These are phyloP conservation scores for Blastobasis lacticolella DNA, from an alignment of 2,888 invertebrate genomes.

Conservation along the genomic window DNA sequence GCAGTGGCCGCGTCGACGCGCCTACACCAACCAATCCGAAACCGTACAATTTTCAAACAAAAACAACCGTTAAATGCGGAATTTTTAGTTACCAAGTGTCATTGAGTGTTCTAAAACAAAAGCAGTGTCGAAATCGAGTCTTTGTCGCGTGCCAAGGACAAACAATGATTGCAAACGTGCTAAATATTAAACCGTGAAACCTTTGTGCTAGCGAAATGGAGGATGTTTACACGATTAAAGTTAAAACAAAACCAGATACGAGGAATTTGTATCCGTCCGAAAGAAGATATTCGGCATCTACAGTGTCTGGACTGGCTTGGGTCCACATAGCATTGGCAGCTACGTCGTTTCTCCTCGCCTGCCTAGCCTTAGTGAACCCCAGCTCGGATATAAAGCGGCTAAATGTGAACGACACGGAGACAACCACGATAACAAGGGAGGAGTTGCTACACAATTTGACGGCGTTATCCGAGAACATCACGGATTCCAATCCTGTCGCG, in stretches of 20 bases:
- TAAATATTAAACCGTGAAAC: background rate
- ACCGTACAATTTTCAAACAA: slow-evolving; percentile 7
- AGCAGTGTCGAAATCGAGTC: background rate
- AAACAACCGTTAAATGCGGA: slow-evolving; percentile 9
- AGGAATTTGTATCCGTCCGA: slow-evolving; percentile 77
- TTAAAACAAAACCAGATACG: slow-evolving; percentile 76
- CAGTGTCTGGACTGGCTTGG: slow-evolving; percentile 77
- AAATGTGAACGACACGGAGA: slow-evolving; percentile 16
- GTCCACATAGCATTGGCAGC: slow-evolving; percentile 76
- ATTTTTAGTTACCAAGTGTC: background rate
- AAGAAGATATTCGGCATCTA: slow-evolving; percentile 78
- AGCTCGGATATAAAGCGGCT: slow-evolving; percentile 18
- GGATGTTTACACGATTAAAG: slow-evolving; percentile 79
- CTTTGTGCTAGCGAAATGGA: slow-evolving; percentile 56
- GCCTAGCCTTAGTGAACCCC: slow-evolving; percentile 61
- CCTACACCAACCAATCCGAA: background rate
- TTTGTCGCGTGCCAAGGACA: slow-evolving; percentile 3
- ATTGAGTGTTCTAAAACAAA: background rate
- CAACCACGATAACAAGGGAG: slow-evolving; percentile 12
- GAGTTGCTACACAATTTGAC: slow-evolving; percentile 12
- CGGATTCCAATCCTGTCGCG: slow-evolving; percentile 5
- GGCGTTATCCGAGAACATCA: background rate
- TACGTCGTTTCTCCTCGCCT: slow-evolving; percentile 73
- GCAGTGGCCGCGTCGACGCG: slow-evolving; percentile 15
- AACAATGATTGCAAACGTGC: slow-evolving; percentile 2